phyloP scores from a whole-genome alignment of 2,113 vertebrate genomes.

The Anhinga rufa region DNA sequence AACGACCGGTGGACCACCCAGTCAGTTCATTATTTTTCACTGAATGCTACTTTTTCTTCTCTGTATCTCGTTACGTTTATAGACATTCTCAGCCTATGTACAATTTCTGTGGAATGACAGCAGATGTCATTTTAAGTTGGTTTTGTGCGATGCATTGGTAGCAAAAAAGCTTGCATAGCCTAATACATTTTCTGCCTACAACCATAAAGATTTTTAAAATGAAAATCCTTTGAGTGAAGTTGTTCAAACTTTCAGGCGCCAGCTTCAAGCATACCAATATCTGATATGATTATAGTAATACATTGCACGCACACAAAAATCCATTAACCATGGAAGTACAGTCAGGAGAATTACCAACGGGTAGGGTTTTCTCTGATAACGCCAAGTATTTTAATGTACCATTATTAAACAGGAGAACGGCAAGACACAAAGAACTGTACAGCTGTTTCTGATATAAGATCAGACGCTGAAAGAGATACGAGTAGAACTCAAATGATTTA shows the following conservation, averaged over 20 bases:
- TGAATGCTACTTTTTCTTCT: not conserved
- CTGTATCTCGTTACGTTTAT: not conserved
- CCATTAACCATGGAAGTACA: not conserved
- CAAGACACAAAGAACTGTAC: not conserved
- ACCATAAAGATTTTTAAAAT: not conserved
- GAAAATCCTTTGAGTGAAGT: not conserved
- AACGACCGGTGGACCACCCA: not conserved
- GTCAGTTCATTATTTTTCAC: not conserved
- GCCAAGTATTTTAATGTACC: not conserved
- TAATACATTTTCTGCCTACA: not conserved
- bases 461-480: not conserved
- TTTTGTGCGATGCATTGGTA: not conserved
- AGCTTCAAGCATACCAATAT: not conserved
- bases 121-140: not conserved
- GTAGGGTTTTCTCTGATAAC: not conserved
- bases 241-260: not conserved
- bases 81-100: not conserved
- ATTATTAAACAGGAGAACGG: not conserved
- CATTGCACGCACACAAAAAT: not conserved
- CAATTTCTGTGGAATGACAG: not conserved
- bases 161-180: not conserved
- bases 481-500: not conserved
- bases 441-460: constrained; percentile 35
- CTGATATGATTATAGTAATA: not conserved
- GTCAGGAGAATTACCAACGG: not conserved